Evolutionary conservation across 2,888 invertebrate species (phyloP).

Genomic region (Panopea generosa): DNA sequence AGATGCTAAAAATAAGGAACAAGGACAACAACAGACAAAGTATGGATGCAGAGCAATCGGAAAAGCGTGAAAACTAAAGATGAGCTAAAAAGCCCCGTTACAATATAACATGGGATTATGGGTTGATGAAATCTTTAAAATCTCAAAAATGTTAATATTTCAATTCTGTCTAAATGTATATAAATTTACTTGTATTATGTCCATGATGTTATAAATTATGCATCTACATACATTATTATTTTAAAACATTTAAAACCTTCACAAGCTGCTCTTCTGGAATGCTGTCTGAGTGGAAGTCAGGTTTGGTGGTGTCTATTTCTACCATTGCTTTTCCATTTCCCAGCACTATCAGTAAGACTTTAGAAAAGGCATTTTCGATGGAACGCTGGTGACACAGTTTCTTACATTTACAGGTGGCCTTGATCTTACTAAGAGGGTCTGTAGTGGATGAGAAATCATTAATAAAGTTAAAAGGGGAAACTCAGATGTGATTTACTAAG

Average conservation of each 20-base stretch:
- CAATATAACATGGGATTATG: too few relatives aligned
- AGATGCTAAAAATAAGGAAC: too few relatives aligned
- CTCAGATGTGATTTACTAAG: neutral
- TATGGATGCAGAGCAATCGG: too few relatives aligned
- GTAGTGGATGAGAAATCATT: slow-evolving; percentile 20
- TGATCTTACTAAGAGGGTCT: slow-evolving; percentile 74
- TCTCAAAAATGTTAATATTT: too few relatives aligned
- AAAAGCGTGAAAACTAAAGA: too few relatives aligned
- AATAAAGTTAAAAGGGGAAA: neutral
- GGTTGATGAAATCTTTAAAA: too few relatives aligned
- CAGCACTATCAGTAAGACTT: slow-evolving; percentile 74
- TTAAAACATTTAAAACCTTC: slow-evolving; percentile 31
- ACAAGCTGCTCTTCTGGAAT: slow-evolving; percentile 55
- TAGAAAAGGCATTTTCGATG: slow-evolving; percentile 78
- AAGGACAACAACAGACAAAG: too few relatives aligned
- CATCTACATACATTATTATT: too few relatives aligned
- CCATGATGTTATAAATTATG: too few relatives aligned
- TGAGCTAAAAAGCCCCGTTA: too few relatives aligned
- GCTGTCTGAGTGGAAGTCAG: slow-evolving; percentile 56
- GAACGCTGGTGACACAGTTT: slow-evolving; percentile 77
- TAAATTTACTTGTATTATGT: too few relatives aligned
- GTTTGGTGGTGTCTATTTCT: slow-evolving; percentile 76
- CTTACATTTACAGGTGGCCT: slow-evolving; percentile 73
- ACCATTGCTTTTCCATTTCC: slow-evolving; percentile 77
- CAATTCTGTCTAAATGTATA: too few relatives aligned